Conservation (phyloP, 2,888 invertebrate species). For the Melitaea athalia region DNA sequence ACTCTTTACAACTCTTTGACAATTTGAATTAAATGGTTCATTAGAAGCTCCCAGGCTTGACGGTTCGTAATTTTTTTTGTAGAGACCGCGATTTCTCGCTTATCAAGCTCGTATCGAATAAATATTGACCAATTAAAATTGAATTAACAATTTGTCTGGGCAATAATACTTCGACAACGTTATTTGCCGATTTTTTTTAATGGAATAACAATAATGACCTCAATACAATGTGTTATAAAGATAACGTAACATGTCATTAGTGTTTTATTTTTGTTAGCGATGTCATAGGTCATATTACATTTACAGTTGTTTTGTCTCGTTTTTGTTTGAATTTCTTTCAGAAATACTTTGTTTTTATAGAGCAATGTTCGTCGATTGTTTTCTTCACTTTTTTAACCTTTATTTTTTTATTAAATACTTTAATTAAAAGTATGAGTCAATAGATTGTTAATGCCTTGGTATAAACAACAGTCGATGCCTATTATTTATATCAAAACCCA, state of each 20-base stretch:
- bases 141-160: constrained; percentile 38
- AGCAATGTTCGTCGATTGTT: too few species aligned
- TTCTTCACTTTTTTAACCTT: too few species aligned
- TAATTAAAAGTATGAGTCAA: not conserved
- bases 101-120: constrained; percentile 30
- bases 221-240: not conserved
- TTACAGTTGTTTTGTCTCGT: not conserved
- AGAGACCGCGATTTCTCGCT: constrained; percentile 31
- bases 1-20: not conserved
- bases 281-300: not conserved
- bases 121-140: constrained; percentile 36
- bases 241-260: not conserved
- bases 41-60: constrained; percentile 16
- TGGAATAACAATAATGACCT: not conserved
- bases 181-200: not conserved
- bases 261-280: not conserved
- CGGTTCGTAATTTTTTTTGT: constrained; percentile 24
- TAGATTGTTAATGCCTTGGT: not conserved
- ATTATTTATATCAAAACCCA: not conserved
- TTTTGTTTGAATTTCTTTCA: not conserved
- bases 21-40: constrained; percentile 14
- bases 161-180: constrained; percentile 20
- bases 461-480: too few species aligned
- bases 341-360: too few species aligned
- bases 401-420: too few species aligned